Conservation (phyloP, 64 coral and sea anemone genomes). For the Montipora foliosa region DNA sequence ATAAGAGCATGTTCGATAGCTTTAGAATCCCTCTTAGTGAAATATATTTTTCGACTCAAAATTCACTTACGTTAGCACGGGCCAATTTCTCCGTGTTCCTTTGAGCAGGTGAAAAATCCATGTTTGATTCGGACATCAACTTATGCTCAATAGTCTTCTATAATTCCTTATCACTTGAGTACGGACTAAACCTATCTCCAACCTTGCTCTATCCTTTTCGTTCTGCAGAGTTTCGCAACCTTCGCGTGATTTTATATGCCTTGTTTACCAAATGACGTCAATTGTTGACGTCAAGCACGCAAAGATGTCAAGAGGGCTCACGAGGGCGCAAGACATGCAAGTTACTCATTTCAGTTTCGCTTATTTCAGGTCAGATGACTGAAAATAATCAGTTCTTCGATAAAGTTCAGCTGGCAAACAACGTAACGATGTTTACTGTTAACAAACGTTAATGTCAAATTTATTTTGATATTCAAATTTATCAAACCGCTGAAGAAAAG, state of each 20-base stretch:
- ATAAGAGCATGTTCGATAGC: not conserved
- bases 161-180: not conserved
- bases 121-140: not conserved
- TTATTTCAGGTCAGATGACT: too few relatives aligned
- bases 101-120: not conserved
- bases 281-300: not conserved
- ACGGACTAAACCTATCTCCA: not conserved
- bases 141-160: not conserved
- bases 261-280: not conserved
- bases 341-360: not conserved
- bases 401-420: too few relatives aligned
- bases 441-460: too few relatives aligned
- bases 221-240: not conserved
- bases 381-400: too few relatives aligned
- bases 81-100: not conserved
- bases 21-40: not conserved
- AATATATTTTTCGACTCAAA: not conserved
- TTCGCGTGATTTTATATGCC: not conserved
- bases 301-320: not conserved
- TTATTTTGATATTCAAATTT: too few relatives aligned
- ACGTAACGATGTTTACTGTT: too few relatives aligned
- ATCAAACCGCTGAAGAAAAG: too few relatives aligned
- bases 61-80: not conserved
- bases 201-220: not conserved
- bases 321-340: not conserved